Base-by-base conservation (phyloP, 2,113 vertebrate genomes). In the Heterotilapia buettikoferi region DNA sequence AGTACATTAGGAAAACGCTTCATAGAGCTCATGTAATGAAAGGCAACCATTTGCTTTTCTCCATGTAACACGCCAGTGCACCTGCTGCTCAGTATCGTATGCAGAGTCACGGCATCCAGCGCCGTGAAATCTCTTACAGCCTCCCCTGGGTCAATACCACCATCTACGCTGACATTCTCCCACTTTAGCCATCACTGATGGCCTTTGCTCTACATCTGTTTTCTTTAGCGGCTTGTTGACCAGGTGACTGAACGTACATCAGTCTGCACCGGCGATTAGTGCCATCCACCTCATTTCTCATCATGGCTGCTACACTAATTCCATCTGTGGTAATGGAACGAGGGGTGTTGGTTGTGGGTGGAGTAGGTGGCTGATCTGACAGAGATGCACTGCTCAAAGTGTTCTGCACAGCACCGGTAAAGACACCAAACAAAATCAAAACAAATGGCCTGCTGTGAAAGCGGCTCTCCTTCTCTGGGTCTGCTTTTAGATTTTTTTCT, bases 381-480 rank as follows among this genome's bases (percentile, higher is more conserved):
- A 90, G 83, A 92, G 87, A 93, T 73, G 52, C 87, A 84, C 82
- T 87, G 38, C 84, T 92, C 26, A 56, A 82, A 82, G 83, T 78
- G 73, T 78, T 82, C 82, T 26, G 88, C 61, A 85, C 31, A 66
- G 84, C 85, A 90, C 56, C 80, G 2, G 40, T 79, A 83, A 91
- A 83, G 82, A 92, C 83, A 76, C 68, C 73, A 47, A 86, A 84
- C 86, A 6, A 92, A 92, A 94, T 93, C 83, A 85, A 90, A 92
- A 93, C 81, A 87, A 94, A 93, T 92, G 87, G 78, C 78, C 84
- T 18, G 19, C 31, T 56, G 40, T 84, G 68, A 88, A 61, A 80
- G 88, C 38, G 24, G 73, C 59, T 76, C 61, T 19, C 57, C 59
- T 24, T 84, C 80, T 68, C 38, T 47, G 9, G 36, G 24, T 14